Percentiles rank a stretch among this genome's conserved stretches.
Conservation (phyloP, 2,797 vertebrate genomes). For the Acanthis flammea region DNA sequence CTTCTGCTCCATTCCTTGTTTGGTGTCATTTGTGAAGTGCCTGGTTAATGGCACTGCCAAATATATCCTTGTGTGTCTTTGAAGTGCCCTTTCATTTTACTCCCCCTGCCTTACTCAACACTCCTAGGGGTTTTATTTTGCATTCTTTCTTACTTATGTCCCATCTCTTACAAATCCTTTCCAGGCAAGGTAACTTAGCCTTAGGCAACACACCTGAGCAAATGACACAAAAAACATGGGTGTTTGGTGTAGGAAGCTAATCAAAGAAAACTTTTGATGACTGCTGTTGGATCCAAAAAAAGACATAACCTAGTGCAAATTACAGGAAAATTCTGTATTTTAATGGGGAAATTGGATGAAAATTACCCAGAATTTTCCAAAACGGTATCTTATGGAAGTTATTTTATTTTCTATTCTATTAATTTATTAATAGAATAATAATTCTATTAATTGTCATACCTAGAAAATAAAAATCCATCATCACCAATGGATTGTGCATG, state of each 20-base stretch:
- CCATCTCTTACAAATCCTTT: background rate
- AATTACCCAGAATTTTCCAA: background rate
- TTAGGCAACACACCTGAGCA: background rate
- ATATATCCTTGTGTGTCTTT: background rate
- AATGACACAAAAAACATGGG: background rate
- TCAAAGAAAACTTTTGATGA: background rate
- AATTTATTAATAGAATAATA: too few relatives aligned
- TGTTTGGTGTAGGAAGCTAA: background rate
- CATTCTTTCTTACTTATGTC: background rate
- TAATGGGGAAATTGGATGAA: background rate
- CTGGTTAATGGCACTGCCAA: background rate
- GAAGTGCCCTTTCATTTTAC: background rate
- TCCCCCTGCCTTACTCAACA: background rate
- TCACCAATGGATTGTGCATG: fast-evolving
- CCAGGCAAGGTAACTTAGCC: background rate
- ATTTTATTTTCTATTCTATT: background rate
- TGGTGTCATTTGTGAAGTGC: background rate
- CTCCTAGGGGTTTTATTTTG: background rate
- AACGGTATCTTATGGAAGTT: background rate
- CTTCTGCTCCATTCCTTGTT: background rate
- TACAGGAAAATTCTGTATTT: background rate
- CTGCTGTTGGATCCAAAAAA: background rate
- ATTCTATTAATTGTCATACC: background rate
- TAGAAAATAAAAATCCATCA: background rate
- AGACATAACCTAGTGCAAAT: background rate